These are phyloP conservation scores for Apocrypta bakeri DNA, from an alignment of 1,140 invertebrate genomes.

Conservation along the genomic window DNA sequence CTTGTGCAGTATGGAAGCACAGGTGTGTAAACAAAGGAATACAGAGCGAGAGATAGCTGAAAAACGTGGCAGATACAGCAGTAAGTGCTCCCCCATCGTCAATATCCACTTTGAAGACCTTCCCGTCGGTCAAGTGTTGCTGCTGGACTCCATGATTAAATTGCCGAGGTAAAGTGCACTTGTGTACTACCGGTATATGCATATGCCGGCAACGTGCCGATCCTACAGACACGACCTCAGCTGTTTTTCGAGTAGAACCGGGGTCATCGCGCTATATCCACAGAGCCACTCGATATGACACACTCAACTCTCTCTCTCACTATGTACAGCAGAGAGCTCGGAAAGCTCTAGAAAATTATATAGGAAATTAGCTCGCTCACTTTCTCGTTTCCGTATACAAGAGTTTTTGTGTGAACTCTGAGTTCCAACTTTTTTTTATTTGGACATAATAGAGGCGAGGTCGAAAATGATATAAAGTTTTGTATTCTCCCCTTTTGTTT, in stretches of 20 bases:
- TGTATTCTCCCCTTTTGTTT: too few species aligned
- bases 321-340: neutral
- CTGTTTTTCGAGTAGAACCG: constrained; percentile 43
- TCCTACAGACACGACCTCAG: constrained; percentile 44
- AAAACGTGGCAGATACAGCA: neutral
- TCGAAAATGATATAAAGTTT: too few species aligned
- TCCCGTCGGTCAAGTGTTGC: constrained; percentile 34
- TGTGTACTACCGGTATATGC: neutral
- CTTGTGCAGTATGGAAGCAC: neutral
- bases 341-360: neutral
- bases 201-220: constrained; percentile 1
- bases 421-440: too few species aligned
- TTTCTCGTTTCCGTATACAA: too few species aligned
- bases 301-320: constrained; percentile 18
- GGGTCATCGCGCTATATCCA: neutral
- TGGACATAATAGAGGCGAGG: too few species aligned
- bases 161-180: constrained; percentile 39
- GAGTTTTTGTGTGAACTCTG: too few species aligned
- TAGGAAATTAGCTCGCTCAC: neutral
- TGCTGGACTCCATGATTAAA: constrained; percentile 38
- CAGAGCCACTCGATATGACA: neutral
- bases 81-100: constrained; percentile 2
- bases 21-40: constrained; percentile 20
- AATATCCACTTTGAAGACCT: constrained; percentile 25
- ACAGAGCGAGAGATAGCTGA: neutral